Percentiles rank a stretch among this genome's conserved stretches.
These are phyloP conservation scores for Cybosia mesomella DNA, from an alignment of 2,888 invertebrate genomes.

Conservation along the genomic window DNA sequence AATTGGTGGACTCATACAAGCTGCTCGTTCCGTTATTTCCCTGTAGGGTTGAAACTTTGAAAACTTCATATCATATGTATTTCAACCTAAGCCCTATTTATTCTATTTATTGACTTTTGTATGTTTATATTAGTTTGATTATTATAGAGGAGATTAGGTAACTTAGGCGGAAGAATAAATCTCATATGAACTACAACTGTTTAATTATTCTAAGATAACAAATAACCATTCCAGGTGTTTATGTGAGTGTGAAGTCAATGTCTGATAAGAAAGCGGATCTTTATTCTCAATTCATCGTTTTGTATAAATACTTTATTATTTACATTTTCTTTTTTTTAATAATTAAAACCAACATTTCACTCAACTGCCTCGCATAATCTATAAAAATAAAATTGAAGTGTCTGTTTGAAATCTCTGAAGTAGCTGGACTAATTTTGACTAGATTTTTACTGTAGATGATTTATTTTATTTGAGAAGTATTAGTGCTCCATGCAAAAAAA, in stretches of 20 bases:
- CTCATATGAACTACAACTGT: background rate
- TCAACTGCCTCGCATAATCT: too few species aligned
- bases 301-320: background rate
- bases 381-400: background rate
- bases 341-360: background rate
- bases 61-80: too few species aligned
- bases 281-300: background rate
- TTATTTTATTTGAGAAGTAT: background rate
- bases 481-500: background rate
- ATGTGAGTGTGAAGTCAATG: slow-evolving; percentile 14
- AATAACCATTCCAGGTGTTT: slow-evolving; percentile 14
- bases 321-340: background rate
- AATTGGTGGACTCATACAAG: too few species aligned
- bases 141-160: too few species aligned
- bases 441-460: too few species aligned
- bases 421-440: background rate
- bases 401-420: background rate
- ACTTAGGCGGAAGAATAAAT: background rate
- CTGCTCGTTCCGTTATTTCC: too few species aligned
- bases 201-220: background rate
- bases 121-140: too few species aligned
- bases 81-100: too few species aligned
- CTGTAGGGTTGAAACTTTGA: too few species aligned
- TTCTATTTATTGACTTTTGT: too few species aligned
- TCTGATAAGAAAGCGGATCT: background rate